phyloP scores from a whole-genome alignment of 2,797 vertebrate species.

The Aulostomus chinensis region DNA sequence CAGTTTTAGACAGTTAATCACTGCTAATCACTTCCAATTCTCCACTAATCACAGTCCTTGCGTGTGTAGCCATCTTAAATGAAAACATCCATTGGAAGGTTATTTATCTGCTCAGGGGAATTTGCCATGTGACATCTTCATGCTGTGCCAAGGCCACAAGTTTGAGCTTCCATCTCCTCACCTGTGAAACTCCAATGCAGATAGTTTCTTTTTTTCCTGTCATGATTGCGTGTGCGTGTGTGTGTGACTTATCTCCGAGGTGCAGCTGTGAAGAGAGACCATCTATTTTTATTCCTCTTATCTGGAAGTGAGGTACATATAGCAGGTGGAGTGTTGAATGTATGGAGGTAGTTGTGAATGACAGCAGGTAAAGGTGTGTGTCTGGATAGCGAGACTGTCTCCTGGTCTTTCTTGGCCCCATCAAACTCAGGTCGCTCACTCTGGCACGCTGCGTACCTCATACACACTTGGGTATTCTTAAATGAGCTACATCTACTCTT shows the following conservation, averaged over 20 bases:
- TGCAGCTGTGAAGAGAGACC: constrained; percentile 50
- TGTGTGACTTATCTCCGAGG: constrained; percentile 45
- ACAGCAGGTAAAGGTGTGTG: constrained; percentile 28
- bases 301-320: constrained; percentile 27
- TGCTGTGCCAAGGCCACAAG: constrained; percentile 13
- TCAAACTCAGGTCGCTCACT: constrained; percentile 13
- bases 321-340: constrained; percentile 34
- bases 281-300: constrained; percentile 51
- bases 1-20: constrained; percentile 24
- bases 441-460: too few relatives aligned
- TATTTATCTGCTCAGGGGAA: constrained; percentile 42
- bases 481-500: too few relatives aligned
- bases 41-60: not conserved
- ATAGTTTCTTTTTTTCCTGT: constrained; percentile 32
- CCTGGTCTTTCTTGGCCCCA: constrained; percentile 4
- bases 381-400: constrained; percentile 1
- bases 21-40: not conserved
- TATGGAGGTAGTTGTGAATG: constrained; percentile 29
- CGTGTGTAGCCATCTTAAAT: constrained; percentile 34
- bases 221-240: constrained; percentile 28
- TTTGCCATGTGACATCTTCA: constrained; percentile 33
- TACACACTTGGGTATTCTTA: too few relatives aligned
- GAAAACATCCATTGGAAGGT: constrained; percentile 34
- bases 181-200: constrained; percentile 33
- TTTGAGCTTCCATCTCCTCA: constrained; percentile 24